phyloP scores from a whole-genome alignment of 2,888 invertebrate genomes.

The Callyntrura sp. region DNA sequence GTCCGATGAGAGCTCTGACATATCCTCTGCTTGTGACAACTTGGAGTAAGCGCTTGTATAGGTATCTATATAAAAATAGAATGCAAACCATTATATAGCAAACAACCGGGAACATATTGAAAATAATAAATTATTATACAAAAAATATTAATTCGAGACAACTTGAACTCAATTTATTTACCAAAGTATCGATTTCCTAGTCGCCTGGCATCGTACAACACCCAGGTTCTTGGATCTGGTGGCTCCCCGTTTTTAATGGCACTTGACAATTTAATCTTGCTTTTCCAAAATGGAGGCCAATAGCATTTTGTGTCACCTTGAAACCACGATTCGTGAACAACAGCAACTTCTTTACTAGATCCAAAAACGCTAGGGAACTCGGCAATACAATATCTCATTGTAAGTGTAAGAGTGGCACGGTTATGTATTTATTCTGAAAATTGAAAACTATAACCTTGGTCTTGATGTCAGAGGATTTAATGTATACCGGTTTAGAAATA shows the following conservation, averaged over 20 bases:
- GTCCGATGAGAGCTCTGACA: too few relatives aligned
- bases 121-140: too few relatives aligned
- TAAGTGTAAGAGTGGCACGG: neutral
- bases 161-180: too few relatives aligned
- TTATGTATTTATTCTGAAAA: too few relatives aligned
- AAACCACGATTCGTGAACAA: neutral
- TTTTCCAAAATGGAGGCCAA: constrained; percentile 30
- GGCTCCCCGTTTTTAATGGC: neutral
- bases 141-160: too few relatives aligned
- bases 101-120: too few relatives aligned
- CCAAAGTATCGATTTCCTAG: neutral
- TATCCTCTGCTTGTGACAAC: too few relatives aligned
- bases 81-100: too few relatives aligned
- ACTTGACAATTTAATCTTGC: neutral
- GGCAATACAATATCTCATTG: neutral
- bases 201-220: neutral
- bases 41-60: too few relatives aligned
- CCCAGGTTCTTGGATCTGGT: constrained; percentile 8
- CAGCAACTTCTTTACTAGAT: neutral
- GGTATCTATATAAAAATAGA: too few relatives aligned
- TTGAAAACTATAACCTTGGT: neutral
- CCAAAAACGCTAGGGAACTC: neutral
- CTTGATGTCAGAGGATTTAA: neutral
- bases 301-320: neutral
- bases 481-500: neutral